Evolutionary conservation across 2,113 vertebrate species (phyloP), one percentile per base, ranked within the genome.

Genomic region (Entelurus aequoreus): DNA sequence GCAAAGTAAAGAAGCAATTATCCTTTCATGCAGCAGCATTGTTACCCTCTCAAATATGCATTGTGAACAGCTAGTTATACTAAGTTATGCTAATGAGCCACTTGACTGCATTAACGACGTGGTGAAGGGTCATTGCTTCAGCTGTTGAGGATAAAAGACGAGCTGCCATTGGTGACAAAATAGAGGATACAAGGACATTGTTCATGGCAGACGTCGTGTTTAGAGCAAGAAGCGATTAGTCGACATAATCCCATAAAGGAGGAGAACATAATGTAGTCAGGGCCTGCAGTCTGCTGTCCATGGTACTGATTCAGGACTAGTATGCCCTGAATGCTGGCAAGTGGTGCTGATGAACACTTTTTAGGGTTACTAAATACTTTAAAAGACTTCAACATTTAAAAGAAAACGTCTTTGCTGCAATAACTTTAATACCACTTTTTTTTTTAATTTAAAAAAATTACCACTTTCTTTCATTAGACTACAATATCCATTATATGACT

Each of bases 51-150:
- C 6, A 78, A 60, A 81, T 82, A 68, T 74, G 62, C 66, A 83
- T 79, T 80, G 77, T 55, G 8, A 55, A 64, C 62, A 38, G 49
- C 72, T 54, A 69, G 76, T 81, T 77, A 80, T 71, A 62, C 44
- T 46, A 28, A 61, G 50, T 71, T 75, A 84, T 81, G 81, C 55
- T 69, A 84, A 85, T 86, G 59, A 53, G 6, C 60, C 68, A 72
- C 77, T 73, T 84, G 69, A 82, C 71, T 62, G 72, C 70, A 77
- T 59, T 81, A 76, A 53, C 36, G 47, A 13, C 48, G 58, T 80
- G 48, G 58, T 80, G 72, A 81, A 68, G 64, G 70, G 69, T 64
- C 36, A 80, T 69, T 76, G 64, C 68, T 80, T 71, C 68, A 75
- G 64, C 5, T 28, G 8, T 52, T 69, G 51, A 54, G 38, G 55